Base-by-base conservation (phyloP, 2,888 invertebrate genomes). In the Apoda limacodes region DNA sequence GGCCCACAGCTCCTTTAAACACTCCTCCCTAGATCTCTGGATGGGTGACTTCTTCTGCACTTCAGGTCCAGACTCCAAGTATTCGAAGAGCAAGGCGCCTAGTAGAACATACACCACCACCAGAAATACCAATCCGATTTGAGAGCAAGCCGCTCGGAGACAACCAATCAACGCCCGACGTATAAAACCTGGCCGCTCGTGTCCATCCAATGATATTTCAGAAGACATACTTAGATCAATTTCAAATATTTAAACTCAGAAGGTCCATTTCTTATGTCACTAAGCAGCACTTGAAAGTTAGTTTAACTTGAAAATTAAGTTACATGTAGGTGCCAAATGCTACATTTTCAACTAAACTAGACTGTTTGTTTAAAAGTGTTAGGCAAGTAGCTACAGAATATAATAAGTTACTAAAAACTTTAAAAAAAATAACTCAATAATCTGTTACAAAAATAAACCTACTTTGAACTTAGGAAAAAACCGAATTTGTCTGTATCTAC, bases 1-100 rank as follows among this genome's bases (percentile, higher is more conserved):
- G 42, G 88, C 85, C 90, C 90, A 90, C 9, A 91, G 82, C 57
- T 90, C 89, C 45, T 84, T 84, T 44, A 89, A 62, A 46, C 89
- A 89, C 60, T 87, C 87, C 48, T 86, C 86, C 15, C 87, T 81
- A 38, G 85, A 86, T 42, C 84, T 74, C 48, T 85, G 82, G 40
- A 88, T 85, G 20, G 82, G 82, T 1, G 85, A 84, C 42, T 85
- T 80, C 56, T 87, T 85, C 48, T 85, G 82, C 42, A 85, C 76
- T 48, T 86, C 85, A 37, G 85, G 83, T n/a, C 86, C 87, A 9
- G 87, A 85, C 64, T 92, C 92, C 51, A 92, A 72, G 42, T 85
- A 82, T 52, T 88, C 87, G 64, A 92, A 92, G 42, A 92, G 82
- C 45, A 89, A 70, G 22, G 90, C 91, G 32, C 91, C 91, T 47